A percentile compares a stretch with the other conserved stretches of the same genome.
These are phyloP conservation scores for Ptychobarbus kaznakovi DNA, from an alignment of 2,797 vertebrate species.

Conservation along the genomic window DNA sequence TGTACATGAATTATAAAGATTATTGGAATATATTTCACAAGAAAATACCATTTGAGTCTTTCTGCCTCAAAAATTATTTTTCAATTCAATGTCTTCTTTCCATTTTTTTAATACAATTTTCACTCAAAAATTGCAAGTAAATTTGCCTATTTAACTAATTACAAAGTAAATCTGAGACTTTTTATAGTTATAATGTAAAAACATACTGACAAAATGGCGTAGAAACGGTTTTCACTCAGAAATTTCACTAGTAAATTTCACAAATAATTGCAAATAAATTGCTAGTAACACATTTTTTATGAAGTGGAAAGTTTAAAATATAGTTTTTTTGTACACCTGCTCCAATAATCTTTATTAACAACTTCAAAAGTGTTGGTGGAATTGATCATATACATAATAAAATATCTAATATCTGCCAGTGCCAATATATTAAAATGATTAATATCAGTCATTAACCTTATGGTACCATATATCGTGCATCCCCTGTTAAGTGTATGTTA, in stretches of 20 bases:
- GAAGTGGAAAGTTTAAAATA: background rate
- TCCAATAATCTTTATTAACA: background rate
- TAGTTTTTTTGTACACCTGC: background rate
- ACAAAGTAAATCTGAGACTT: background rate
- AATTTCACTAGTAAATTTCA: background rate
- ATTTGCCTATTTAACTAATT: background rate
- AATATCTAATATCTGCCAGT: background rate
- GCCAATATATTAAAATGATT: background rate
- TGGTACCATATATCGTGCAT: background rate
- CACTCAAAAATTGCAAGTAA: background rate
- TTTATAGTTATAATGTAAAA: background rate
- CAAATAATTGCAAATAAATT: background rate
- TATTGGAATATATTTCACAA: background rate
- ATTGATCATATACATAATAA: background rate
- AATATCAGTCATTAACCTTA: background rate
- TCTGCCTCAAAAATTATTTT: background rate
- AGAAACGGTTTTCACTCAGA: background rate
- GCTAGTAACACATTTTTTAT: background rate
- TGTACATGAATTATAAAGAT: background rate
- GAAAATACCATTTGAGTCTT: background rate
- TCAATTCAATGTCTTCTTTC: background rate
- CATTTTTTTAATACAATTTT: background rate
- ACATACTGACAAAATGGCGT: background rate
- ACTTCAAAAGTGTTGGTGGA: background rate
- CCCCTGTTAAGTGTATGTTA: background rate